Conservation (phyloP, 1,140 invertebrate genomes). For the Neodiprion virginianus region DNA sequence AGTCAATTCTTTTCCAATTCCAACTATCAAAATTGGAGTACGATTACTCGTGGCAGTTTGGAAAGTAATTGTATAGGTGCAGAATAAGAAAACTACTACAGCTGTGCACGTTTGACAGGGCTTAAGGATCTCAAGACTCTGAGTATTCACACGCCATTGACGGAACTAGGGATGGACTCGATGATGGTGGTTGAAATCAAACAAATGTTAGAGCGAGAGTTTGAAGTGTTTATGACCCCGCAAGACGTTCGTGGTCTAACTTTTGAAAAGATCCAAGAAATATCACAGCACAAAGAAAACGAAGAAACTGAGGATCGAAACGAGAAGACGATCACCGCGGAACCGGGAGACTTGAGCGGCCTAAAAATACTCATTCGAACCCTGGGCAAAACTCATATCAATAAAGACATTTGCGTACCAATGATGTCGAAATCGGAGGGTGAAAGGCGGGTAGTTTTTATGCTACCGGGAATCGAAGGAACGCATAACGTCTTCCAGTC, state of each 20-base stretch:
- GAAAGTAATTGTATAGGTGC: too few species aligned
- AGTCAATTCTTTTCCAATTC: too few species aligned
- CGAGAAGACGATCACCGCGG: background rate
- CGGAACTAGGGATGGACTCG: conserved; percentile 82
- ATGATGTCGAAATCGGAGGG: conserved; percentile 42
- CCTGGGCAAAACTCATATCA: conserved; percentile 38
- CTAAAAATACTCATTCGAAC: conserved; percentile 48
- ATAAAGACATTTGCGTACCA: conserved; percentile 40
- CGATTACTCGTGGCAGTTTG: too few species aligned
- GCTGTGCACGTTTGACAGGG: conserved; percentile 32
- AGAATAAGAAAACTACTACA: too few species aligned
- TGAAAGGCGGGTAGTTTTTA: conserved; percentile 60
- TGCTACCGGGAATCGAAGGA: conserved; percentile 78
- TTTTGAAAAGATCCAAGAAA: conserved; percentile 64
- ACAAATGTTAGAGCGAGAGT: conserved; percentile 77
- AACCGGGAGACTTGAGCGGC: conserved; percentile 32
- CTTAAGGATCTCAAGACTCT: conserved; percentile 64
- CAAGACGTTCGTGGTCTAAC: conserved; percentile 74
- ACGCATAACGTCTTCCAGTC: conserved; percentile 66
- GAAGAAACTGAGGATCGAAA: background rate
- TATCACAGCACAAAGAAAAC: conserved; percentile 34
- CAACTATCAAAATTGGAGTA: too few species aligned
- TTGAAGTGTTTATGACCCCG: conserved; percentile 72
- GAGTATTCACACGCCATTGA: conserved; percentile 69
- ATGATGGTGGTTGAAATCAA: conserved; percentile 85